Evolutionary conservation across 1,140 invertebrate species (phyloP), one percentile per base, ranked within the genome.

Genomic region (Diploscapter pachys): DNA sequence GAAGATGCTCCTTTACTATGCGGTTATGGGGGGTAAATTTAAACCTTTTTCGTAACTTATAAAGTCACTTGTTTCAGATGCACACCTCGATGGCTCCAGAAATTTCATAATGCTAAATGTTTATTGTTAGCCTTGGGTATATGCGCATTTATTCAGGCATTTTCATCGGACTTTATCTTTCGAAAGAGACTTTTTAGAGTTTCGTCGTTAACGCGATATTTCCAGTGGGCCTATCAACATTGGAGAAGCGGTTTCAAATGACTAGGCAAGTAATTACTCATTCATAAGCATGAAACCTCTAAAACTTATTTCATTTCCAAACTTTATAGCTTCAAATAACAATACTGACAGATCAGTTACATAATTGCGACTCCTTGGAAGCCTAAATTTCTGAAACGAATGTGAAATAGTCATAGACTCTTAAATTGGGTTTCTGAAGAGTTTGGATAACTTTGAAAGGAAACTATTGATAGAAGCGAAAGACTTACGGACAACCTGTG

Each of bases 201-300:
- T 80, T 85, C 56, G 83, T 84, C 49, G 83, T 85, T 9, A 85
- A 85, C 74, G 75, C 77, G 50, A 85, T 85, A 48, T 85, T 85
- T 68, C 83, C 83, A 3, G 84, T 85, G 49, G 83, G 80, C n/a
- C 76, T 85, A 13, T 85, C 84, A 3, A 85, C 83, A 55, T 57
- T 85, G 4, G 83, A 85, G 74, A 76, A 80, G 72, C 73, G 81
- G 62, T 85, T 85, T 79, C 76, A 85, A 68, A 85, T 85, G 84
- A 85, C 80, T 31, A 84, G 82, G 82, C 85, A 49, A 66, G 57
- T n/a, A 3, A 56, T 51, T 74, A 48, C 11, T 52, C 6, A 53
- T 54, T 56, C 5, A 49, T 5, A 59, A 31, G 31, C 31, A 31
- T 31, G 31, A 31, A 31, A 31, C 31, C 31, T 31, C 31, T 31